Conservation (phyloP, 2,797 vertebrate genomes). For the Leucoraja ocellata region DNA sequence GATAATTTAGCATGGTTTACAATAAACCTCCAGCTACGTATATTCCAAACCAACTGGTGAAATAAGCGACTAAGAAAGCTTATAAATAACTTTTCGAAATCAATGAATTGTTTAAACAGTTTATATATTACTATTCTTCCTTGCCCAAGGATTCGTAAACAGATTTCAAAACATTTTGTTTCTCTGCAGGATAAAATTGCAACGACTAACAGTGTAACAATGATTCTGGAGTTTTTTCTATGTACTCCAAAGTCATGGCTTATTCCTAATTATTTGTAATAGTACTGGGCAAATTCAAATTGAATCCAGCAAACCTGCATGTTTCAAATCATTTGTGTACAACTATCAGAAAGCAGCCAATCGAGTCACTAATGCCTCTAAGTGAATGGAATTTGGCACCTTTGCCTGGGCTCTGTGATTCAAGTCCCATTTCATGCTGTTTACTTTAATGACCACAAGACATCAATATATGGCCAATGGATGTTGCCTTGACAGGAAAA, state of each 20-base stretch:
- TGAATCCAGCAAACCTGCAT: neutral
- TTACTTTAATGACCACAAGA: neutral
- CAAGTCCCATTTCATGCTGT: neutral
- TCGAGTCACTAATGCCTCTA: neutral
- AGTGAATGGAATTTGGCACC: neutral
- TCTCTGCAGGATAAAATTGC: neutral
- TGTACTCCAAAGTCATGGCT: neutral
- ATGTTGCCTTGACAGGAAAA: neutral
- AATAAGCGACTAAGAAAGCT: neutral
- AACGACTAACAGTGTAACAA: neutral
- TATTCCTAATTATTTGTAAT: neutral
- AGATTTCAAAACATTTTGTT: neutral
- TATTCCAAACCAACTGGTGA: neutral
- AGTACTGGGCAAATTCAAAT: neutral
- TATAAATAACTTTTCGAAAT: neutral
- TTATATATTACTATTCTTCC: neutral
- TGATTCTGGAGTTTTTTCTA: neutral
- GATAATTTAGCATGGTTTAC: neutral
- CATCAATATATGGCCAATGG: neutral
- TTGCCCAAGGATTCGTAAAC: neutral
- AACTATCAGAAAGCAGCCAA: neutral
- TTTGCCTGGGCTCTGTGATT: neutral
- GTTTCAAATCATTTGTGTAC: neutral
- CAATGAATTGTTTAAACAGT: neutral
- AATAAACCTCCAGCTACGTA: neutral